Percentiles rank a stretch among this genome's conserved stretches.
Conservation (phyloP, 2,888 invertebrate species). For the Drosophila barbarae region DNA sequence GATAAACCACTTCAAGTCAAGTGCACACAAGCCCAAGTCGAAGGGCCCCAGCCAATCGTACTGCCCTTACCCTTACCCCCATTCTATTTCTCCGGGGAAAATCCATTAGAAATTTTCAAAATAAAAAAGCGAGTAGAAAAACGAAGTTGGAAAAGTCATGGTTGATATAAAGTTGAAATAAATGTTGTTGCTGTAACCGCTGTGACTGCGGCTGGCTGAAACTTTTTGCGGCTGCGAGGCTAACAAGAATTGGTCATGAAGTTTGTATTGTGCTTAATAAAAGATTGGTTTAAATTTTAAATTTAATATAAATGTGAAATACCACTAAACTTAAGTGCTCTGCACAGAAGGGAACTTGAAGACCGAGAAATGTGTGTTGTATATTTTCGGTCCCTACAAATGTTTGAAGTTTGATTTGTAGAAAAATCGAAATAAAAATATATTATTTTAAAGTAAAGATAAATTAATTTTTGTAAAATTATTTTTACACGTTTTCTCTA, state of each 20-base stretch:
- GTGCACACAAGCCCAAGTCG: constrained; percentile 50
- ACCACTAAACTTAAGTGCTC: constrained; percentile 13
- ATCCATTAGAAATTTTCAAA: constrained; percentile 42
- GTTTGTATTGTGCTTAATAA: constrained; percentile 22
- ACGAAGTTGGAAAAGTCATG: constrained; percentile 33
- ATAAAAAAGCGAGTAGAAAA: background rate
- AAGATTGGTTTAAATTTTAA: constrained; percentile 15
- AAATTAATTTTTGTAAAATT: background rate
- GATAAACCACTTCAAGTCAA: constrained; percentile 70
- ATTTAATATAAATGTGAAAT: constrained; percentile 7
- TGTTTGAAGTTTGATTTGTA: background rate
- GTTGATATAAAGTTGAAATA: constrained; percentile 39
- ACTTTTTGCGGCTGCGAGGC: constrained; percentile 27
- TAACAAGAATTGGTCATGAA: constrained; percentile 19
- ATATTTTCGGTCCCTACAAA: background rate
- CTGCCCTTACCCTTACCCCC: background rate
- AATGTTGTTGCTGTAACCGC: constrained; percentile 35
- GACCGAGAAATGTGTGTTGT: too few relatives aligned
- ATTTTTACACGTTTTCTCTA: background rate
- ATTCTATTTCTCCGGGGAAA: constrained; percentile 7
- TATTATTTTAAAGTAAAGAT: background rate
- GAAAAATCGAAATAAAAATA: too few relatives aligned
- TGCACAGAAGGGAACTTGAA: too few relatives aligned
- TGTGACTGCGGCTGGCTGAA: constrained; percentile 15
- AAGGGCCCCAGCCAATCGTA: constrained; percentile 25